Conservation (phyloP, 1,140 invertebrate species). For the roundworm (Caenorhabditis elegans) region WBcel235 BX284606.5:8021501-8022000, state of each 20-base stretch:
- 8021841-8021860: not conserved
- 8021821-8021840: not conserved
- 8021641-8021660: not conserved
- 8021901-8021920: not conserved
- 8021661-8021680: not conserved
- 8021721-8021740: not conserved
- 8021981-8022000: not conserved
- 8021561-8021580: no score
- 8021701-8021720: not conserved
- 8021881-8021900: not conserved
- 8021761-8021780: not conserved
- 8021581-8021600: no score
- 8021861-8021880: not conserved
- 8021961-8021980: not conserved
- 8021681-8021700: not conserved
- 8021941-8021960: not conserved
- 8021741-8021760: not conserved
- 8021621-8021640: no score
- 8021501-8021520: no score
- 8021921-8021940: not conserved
- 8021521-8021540: no score
- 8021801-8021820: not conserved
- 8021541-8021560: no score
- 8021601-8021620: no score
- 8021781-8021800: constrained; percentile 24